Percentiles rank a stretch among this genome's conserved stretches.
Evolutionary conservation across 1,140 invertebrate species (phyloP).

Genomic region (Condylostylus longicornis): DNA sequence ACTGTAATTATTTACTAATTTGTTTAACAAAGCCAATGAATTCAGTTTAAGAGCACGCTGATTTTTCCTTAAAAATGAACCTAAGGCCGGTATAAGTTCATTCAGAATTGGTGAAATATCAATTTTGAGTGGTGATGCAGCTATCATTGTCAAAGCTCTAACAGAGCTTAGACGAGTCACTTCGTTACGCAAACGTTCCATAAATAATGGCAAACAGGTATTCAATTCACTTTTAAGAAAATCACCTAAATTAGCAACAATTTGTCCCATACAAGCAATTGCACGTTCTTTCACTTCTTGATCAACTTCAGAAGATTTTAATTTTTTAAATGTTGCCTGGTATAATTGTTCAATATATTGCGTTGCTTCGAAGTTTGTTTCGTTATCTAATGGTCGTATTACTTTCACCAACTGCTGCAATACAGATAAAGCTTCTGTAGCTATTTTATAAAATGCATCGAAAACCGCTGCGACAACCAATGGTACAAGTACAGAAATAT

Average conservation of each 20-base stretch:
- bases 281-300: constrained; percentile 97
- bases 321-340: constrained; percentile 62
- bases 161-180: constrained; percentile 92
- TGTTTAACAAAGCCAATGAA: constrained; percentile 80
- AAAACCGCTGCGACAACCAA: constrained; percentile 75
- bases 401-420: constrained; percentile 90
- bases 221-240: constrained; percentile 54
- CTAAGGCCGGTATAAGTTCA: constrained; percentile 80
- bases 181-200: constrained; percentile 90
- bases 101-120: constrained; percentile 72
- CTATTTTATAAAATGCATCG: constrained; percentile 97
- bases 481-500: constrained; percentile 72
- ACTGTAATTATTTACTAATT: constrained; percentile 74
- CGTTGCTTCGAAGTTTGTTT: constrained; percentile 54
- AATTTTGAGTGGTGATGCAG: constrained; percentile 74
- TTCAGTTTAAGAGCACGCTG: constrained; percentile 86
- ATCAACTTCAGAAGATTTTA: constrained; percentile 92
- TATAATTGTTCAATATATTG: constrained; percentile 72
- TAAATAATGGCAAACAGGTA: constrained; percentile 80
- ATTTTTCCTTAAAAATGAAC: constrained; percentile 92
- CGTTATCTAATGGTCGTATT: constrained; percentile 65
- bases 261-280: constrained; percentile 93
- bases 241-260: constrained; percentile 84
- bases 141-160: constrained; percentile 88
- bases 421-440: constrained; percentile 83